Evolutionary conservation across 2,113 vertebrate genomes (phyloP).

Genomic region (Chamaea fasciata): DNA sequence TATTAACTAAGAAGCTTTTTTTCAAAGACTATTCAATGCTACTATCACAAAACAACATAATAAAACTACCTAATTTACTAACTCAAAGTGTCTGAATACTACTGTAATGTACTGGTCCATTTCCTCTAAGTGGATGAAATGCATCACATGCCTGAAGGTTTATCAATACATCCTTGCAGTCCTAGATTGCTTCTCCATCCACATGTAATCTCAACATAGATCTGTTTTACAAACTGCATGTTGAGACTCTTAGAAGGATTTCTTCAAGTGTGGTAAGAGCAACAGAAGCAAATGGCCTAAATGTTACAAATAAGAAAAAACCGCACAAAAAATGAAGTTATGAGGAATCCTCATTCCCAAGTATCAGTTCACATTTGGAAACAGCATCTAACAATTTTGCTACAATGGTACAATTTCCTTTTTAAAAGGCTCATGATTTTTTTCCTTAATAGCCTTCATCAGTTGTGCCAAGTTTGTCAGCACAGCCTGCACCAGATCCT

Average conservation of each 20-base stretch:
- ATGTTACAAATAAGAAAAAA: not conserved
- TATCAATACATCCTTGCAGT: not conserved
- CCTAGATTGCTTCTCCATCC: not conserved
- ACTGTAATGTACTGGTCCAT: rapidly evolving
- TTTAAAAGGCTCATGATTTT: not conserved
- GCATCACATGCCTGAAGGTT: not conserved
- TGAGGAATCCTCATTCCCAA: not conserved
- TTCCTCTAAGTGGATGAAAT: not conserved
- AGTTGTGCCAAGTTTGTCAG: not conserved
- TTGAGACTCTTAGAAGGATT: not conserved
- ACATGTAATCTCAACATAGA: not conserved
- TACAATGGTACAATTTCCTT: not conserved
- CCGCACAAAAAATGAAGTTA: rapidly evolving
- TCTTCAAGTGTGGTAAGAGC: not conserved
- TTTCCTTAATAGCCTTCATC: not conserved
- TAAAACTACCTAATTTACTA: not conserved
- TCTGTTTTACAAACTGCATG: not conserved
- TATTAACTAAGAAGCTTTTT: not conserved
- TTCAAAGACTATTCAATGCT: not conserved
- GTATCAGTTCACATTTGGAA: not conserved
- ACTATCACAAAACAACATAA: not conserved
- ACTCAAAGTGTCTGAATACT: not conserved
- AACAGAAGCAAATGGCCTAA: not conserved
- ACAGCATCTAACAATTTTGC: not conserved
- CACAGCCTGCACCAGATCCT: not conserved